Evolutionary conservation across 2,113 vertebrate genomes (phyloP).

Genomic region (Cichladusa arquata): DNA sequence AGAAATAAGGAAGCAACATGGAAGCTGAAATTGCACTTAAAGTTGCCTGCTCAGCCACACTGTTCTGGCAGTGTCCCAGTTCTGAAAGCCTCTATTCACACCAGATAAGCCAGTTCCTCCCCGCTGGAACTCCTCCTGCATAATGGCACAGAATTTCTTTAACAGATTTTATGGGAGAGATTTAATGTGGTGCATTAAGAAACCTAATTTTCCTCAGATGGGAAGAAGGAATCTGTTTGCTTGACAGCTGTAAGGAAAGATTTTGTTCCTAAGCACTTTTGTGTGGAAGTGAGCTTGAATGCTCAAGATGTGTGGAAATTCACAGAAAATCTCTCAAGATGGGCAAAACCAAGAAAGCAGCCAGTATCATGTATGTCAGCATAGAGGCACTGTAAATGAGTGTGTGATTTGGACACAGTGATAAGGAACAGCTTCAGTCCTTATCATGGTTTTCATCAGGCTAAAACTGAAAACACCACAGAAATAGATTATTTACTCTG

Average conservation of each 20-base stretch:
- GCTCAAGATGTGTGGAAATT: neutral
- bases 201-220: neutral
- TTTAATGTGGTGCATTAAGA: neutral
- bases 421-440: neutral
- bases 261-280: neutral
- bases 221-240: neutral
- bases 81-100: neutral
- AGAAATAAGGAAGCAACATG: neutral
- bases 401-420: neutral
- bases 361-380: neutral
- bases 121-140: neutral
- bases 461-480: neutral
- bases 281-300: neutral
- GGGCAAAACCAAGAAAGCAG: neutral
- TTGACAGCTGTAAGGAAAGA: neutral
- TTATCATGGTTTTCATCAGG: neutral
- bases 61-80: neutral
- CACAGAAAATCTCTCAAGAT: neutral
- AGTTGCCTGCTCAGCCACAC: neutral
- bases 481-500: neutral
- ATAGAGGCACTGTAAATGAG: neutral
- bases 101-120: slow-evolving; percentile 20
- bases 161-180: neutral
- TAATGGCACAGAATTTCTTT: neutral
- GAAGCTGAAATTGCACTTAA: neutral